A percentile compares a stretch with the other conserved stretches of the same genome.
Conservation (phyloP, 2,797 vertebrate genomes). For the Ibycter americanus region DNA sequence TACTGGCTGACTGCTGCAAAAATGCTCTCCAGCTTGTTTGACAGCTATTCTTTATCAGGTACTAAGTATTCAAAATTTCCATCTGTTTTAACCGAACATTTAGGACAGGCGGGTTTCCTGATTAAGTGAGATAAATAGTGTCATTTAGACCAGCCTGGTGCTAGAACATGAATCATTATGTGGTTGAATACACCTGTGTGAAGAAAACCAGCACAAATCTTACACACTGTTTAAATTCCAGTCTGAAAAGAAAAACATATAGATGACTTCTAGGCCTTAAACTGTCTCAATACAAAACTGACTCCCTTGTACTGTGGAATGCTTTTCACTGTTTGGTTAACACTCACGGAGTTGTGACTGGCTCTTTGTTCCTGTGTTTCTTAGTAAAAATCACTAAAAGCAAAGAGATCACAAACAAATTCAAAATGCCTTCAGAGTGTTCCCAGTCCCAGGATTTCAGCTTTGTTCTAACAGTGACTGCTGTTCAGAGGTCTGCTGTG, state of each 20-base stretch:
- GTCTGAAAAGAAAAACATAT: background rate
- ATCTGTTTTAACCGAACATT: background rate
- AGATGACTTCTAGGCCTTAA: background rate
- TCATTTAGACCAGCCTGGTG: background rate
- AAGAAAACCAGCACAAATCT: background rate
- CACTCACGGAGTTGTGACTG: background rate
- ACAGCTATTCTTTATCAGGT: background rate
- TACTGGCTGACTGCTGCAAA: background rate
- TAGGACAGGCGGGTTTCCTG: background rate
- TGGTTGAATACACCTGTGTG: background rate
- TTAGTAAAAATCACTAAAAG: background rate
- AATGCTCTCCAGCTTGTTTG: background rate
- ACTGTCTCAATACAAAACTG: background rate
- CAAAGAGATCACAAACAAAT: background rate
- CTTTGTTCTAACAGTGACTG: background rate
- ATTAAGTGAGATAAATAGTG: slow-evolving; percentile 29
- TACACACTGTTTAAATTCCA: fast-evolving
- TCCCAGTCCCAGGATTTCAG: background rate
- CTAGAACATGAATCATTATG: background rate
- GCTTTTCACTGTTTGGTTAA: background rate
- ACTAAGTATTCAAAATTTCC: background rate
- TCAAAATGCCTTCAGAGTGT: background rate
- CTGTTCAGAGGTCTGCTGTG: background rate
- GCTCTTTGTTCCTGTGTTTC: background rate
- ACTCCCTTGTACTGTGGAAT: background rate